Evolutionary conservation across 2,888 invertebrate species (phyloP).

Genomic region (Hyposoter dolosus): DNA sequence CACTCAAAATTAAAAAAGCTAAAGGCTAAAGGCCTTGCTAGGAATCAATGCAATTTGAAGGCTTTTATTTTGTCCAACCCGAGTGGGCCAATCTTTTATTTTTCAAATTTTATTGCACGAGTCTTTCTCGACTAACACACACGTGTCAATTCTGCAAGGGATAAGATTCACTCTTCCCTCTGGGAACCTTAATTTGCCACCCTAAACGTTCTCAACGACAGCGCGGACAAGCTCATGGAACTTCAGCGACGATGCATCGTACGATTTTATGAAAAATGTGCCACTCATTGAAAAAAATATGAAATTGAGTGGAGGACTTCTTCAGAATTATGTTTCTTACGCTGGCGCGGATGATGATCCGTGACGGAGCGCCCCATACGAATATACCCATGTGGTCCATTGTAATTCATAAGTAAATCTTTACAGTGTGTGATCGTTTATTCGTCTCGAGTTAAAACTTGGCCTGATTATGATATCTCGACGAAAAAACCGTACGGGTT

Average conservation of each 20-base stretch:
- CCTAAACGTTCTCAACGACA: no score
- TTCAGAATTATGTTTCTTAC: background rate
- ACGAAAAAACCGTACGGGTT: background rate
- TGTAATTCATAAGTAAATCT: background rate
- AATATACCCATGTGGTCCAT: background rate
- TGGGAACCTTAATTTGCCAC: no score
- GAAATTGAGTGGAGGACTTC: background rate
- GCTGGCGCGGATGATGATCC: background rate
- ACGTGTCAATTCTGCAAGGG: no score
- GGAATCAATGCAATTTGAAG: no score
- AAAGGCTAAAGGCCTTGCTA: no score
- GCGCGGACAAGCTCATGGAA: no score
- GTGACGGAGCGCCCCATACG: background rate
- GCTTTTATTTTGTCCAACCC: no score
- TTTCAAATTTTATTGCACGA: no score
- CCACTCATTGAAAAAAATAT: background rate
- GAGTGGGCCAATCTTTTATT: no score
- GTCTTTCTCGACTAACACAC: no score
- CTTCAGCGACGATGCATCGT: background rate
- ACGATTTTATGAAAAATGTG: background rate
- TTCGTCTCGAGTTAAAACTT: background rate
- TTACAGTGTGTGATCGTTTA: background rate
- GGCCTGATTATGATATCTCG: background rate
- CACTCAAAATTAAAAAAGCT: no score
- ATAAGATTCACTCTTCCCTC: no score